Base-by-base conservation (phyloP, 2,888 invertebrate genomes). In the Leucophenga montana region DNA sequence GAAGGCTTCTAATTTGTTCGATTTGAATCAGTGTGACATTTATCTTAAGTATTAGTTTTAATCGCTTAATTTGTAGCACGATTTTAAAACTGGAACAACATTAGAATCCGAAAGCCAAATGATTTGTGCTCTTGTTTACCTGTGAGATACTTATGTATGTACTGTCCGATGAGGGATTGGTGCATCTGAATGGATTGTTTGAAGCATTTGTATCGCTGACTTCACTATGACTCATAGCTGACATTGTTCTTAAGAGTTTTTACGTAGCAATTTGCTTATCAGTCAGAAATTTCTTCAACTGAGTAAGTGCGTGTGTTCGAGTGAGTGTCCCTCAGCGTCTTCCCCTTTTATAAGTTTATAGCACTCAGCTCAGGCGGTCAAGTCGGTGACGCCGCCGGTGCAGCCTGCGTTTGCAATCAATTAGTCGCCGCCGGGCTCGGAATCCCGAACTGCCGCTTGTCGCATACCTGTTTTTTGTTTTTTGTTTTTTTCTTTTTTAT, bases 1-100 rank as follows among this genome's bases (percentile, higher is more conserved):
- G 27, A 27, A 27, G 27, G 27, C 27, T 27, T 27, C 27, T 27
- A 27, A 27, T 27, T 27, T 27, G 39, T 8, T 39, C 39, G 39
- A 68, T 20, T 66, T 66, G 20, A 61, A 39, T 48, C 69, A 71
- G 76, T 74, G 69, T 71, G 67, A 64, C 73, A 68, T 68, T 81
- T 85, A 84, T 84, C 84, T 84, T 81, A 85, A 85, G 77, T 82
- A 76, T 70, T 70, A 66, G 59, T 71, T 75, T 81, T 85, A 85
- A 85, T 74, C 78, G 79, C 85, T 84, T 82, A 84, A 85, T 84
- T 85, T 83, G 80, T 77, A 9, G 18, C 61, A 61, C 39, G 61
- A 61, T 1, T 16, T 61, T 13, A 50, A 50, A 50, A 16, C 50
- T 50, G 13, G 18, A 16, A 50, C n/a, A 50, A 16, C 50, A 50